phyloP scores from a whole-genome alignment of 2,797 vertebrate species.

The Acanthurus leucopareius region DNA sequence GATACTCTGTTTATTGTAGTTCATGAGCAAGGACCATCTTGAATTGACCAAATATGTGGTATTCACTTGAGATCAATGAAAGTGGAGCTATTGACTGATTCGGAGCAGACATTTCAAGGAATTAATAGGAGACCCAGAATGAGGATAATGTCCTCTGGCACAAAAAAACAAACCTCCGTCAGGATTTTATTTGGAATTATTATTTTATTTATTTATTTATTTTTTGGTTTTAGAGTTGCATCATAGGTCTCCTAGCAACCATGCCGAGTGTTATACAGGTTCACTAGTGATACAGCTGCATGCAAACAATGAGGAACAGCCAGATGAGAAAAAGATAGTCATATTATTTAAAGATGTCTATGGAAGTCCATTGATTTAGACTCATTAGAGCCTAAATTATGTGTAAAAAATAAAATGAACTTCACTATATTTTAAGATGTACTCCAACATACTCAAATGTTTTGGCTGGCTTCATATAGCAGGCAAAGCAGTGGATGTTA shows the following conservation, averaged over 20 bases:
- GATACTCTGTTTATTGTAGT: conserved; percentile 14
- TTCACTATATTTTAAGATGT: not conserved
- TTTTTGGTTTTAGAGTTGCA: conserved; percentile 4
- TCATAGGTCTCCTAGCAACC: conserved; percentile 65
- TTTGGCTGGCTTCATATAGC: too few species aligned
- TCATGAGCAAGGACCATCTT: conserved; percentile 27
- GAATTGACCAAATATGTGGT: conserved; percentile 51
- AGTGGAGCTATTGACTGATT: conserved; percentile 38
- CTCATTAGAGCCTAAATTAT: not conserved
- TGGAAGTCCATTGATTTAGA: not conserved
- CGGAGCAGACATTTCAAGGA: conserved; percentile 38
- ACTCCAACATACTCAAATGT: not conserved
- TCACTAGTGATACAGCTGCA: not conserved
- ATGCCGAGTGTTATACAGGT: conserved; percentile 20
- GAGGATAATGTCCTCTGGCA: conserved; percentile 19
- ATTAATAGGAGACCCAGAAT: conserved; percentile 21
- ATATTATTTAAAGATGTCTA: not conserved
- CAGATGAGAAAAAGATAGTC: not conserved
- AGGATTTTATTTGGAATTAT: conserved; percentile 18
- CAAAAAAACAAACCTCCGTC: conserved; percentile 11
- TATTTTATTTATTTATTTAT: not conserved
- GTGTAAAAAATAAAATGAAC: not conserved
- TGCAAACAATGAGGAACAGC: conserved; percentile 27
- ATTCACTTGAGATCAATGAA: conserved; percentile 44
- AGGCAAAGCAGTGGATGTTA: too few species aligned